phyloP scores from a whole-genome alignment of 2,113 vertebrate genomes.

The Labeo catla region DNA sequence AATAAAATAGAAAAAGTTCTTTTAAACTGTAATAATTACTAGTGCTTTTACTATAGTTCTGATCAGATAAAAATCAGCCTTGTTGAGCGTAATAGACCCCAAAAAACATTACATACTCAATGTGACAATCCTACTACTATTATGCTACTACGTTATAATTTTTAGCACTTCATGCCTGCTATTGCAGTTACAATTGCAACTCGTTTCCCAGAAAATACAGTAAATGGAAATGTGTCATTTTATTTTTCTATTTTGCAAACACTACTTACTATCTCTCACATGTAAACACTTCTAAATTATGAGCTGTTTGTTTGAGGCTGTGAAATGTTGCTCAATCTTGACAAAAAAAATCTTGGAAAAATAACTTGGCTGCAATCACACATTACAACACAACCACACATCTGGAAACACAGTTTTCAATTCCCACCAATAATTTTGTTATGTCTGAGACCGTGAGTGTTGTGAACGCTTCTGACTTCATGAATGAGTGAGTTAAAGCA shows the following conservation, averaged over 20 bases:
- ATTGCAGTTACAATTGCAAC: neutral
- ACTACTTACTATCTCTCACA: neutral
- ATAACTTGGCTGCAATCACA: conserved; percentile 15
- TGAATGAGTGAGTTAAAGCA: neutral
- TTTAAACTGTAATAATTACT: no score
- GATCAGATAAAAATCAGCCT: no score
- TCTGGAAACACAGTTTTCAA: neutral
- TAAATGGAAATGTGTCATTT: neutral
- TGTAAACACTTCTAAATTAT: neutral
- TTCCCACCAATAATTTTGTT: conserved; percentile 9
- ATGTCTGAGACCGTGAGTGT: neutral
- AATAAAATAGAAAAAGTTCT: no score
- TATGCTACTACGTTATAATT: neutral
- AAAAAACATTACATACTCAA: no score
- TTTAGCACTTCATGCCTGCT: neutral
- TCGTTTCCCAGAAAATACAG: neutral
- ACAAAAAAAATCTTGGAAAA: neutral
- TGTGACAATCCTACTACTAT: neutral
- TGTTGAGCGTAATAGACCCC: no score
- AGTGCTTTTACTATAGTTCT: no score
- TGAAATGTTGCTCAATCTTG: conserved; percentile 1
- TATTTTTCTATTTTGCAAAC: neutral
- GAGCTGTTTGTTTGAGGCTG: conserved; percentile 8
- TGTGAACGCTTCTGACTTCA: neutral
- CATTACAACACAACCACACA: neutral